Evolutionary conservation across 1,140 invertebrate species (phyloP), one percentile per base, ranked within the genome.

Genomic region (Battus philenor): DNA sequence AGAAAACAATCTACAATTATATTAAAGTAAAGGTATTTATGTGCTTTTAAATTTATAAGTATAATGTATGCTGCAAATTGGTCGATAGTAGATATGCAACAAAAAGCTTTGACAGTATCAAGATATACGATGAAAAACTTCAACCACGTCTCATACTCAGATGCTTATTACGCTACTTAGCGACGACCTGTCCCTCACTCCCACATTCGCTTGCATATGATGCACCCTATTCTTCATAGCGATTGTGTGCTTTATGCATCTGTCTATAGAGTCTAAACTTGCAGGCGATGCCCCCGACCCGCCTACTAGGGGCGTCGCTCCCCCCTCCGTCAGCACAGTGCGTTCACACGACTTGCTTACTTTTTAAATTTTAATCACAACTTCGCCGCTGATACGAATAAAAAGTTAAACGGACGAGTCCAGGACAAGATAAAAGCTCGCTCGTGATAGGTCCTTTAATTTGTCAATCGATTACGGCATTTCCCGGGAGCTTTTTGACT

Each of bases 341-440:
- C 79, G 76, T 79, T 79, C 79, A 80, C 76, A 78, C 74, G 62
- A 69, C 58, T 76, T 56, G 63, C 63, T 71, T 70, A 71, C 68
- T 79, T 26, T 41, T 41, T 66, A 84, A 84, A 77, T 72, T 80
- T 83, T 84, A 80, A 84, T 77, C 75, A 73, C 67, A 75, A 66
- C 38, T 72, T 60, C 54, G 30, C 49, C 58, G 65, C 68, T 74
- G 69, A 75, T 79, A 77, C 75, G 59, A 63, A 69, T 44, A 68
- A 77, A 72, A 72, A 73, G 66, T 68, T 47, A 48, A 67, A 65
- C 63, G 57, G 59, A 69, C 52, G 55, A 50, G 59, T 45, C 46
- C 52, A 57, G 53, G 65, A 54, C 48, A 57, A 51, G 20, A 50
- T 50, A 24, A 53, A 49, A 49, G 38, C 27, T 36, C 45, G 47